A percentile compares a stretch with the other conserved stretches of the same genome.
Conservation (phyloP, 2,888 invertebrate species). For the Sepioteuthis lessoniana region DNA sequence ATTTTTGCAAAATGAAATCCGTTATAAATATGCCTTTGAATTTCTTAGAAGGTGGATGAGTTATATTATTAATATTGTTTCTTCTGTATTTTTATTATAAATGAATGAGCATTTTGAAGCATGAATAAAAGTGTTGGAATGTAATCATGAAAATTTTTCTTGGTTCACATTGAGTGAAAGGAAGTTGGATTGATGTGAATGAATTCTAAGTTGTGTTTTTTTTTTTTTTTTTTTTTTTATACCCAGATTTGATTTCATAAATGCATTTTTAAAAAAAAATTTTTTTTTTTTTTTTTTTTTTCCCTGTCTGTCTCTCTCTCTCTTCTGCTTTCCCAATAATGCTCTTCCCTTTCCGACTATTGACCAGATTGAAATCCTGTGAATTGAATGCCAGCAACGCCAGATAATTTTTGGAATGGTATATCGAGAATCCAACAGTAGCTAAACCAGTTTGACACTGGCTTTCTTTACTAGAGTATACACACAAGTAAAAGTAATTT, state of each 20-base stretch:
- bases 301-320: no score
- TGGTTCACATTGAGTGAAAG: no score
- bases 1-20: no score
- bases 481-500: background rate
- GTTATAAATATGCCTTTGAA: no score
- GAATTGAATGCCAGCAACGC: conserved; percentile 33
- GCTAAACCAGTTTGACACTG: background rate
- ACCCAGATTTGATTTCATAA: background rate
- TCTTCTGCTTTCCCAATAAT: background rate
- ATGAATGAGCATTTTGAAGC: no score
- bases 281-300: no score
- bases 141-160: background rate
- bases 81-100: no score
- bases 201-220: no score
- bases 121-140: background rate
- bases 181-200: no score
- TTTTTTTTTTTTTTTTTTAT: background rate
- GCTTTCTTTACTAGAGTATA: background rate
- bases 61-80: no score
- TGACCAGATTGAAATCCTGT: background rate
- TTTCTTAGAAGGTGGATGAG: no score
- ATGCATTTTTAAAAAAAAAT: no score
- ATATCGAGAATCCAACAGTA: background rate
- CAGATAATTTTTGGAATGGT: conserved; percentile 24
- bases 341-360: conserved; percentile 23